Base-by-base conservation (phyloP, 2,113 vertebrate genomes). In the Willisornis vidua region DNA sequence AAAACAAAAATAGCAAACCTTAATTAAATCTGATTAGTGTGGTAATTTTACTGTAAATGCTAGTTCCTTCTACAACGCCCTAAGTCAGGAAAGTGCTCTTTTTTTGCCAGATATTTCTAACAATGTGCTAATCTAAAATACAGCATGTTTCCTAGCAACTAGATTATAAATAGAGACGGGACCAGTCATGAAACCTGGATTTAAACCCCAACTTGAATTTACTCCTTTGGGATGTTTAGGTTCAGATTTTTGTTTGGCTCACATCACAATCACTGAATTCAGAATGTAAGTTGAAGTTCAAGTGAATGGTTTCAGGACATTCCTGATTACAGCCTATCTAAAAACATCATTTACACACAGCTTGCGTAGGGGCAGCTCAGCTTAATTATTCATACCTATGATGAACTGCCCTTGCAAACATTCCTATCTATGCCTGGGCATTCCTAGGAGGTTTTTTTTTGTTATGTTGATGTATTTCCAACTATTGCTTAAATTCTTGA, bases 71-170 rank as follows among this genome's bases (percentile, higher is more conserved):
- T 90, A 95, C 84, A 96, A 94, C 13, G 48, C 73, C 91, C 85
- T 71, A 94, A 97, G 92, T 95, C 85, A 94, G 84, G 79, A 94
- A 95, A 96, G 86, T 75, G 96, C 72, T 96, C 89, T 84, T 90
- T 87, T 96, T 97, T 96, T 93, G 85, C 93, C 91, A 96, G 94
- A 93, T 96, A 96, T 96, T 95, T 97, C 87, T 93, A 97, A 96
- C 95, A 96, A 96, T 97, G 94, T 92, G 85, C 94, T 96, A 94
- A 96, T 93, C 81, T 95, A 92, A 96, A 97, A 95, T 96, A 97
- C 95, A 97, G 96, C 87, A 74, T 31, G 92, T 97, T 85, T 96
- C 97, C 96, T 97, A 97, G 97, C 97, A 97, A 97, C 97, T 93
- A 91, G 93, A 96, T 96, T 97, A 97, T 96, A 97, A 97, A 97